A percentile compares a stretch with the other conserved stretches of the same genome.
Evolutionary conservation across 2,888 invertebrate species (phyloP).

Genomic region (Platerodrilus igneus): DNA sequence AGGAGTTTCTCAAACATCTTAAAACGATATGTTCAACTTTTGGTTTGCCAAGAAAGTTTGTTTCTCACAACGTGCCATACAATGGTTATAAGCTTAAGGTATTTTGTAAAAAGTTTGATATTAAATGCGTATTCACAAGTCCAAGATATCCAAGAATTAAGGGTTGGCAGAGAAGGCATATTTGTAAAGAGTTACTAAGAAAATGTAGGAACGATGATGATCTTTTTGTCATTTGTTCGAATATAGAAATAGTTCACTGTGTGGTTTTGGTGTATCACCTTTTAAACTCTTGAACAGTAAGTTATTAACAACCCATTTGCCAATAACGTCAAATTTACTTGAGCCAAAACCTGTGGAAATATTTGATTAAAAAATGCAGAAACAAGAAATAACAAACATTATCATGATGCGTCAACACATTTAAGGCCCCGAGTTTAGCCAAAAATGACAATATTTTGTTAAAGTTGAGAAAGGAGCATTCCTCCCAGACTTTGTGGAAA

Average conservation of each 20-base stretch:
- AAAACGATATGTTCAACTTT: neutral
- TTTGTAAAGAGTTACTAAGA: constrained; percentile 5
- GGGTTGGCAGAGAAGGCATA: constrained; percentile 3
- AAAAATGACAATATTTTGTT: too few relatives aligned
- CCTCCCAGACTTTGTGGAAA: too few relatives aligned
- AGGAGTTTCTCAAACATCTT: neutral
- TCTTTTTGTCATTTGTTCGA: neutral
- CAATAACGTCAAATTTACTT: constrained; percentile 10
- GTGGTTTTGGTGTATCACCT: neutral
- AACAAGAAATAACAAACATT: too few relatives aligned
- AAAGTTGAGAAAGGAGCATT: too few relatives aligned
- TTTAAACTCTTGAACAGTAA: neutral
- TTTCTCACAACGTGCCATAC: constrained; percentile 7
- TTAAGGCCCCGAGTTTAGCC: too few relatives aligned
- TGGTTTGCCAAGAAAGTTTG: constrained; percentile 1
- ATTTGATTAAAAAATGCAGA: too few relatives aligned
- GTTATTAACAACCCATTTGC: neutral
- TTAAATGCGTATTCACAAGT: constrained; percentile 1
- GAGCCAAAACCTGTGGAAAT: neutral
- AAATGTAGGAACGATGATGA: neutral
- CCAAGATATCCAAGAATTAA: constrained; percentile 1
- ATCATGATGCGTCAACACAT: too few relatives aligned
- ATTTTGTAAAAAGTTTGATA: constrained; percentile 3
- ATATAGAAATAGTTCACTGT: constrained; percentile 7
- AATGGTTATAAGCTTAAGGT: neutral